Evolutionary conservation across 1,140 invertebrate species (phyloP).

Genomic region (Brachionus rotundiformis): DNA sequence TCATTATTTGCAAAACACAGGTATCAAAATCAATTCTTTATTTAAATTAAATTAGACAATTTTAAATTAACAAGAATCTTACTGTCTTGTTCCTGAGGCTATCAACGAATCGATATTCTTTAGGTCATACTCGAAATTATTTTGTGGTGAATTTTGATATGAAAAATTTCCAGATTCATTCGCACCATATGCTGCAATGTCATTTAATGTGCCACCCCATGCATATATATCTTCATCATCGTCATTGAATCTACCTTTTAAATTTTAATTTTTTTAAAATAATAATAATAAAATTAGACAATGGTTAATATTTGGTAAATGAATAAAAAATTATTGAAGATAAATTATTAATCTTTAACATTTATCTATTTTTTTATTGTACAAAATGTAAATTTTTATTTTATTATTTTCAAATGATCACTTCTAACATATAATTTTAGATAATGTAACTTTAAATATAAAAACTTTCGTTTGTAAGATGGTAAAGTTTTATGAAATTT

Average conservation of each 20-base stretch:
- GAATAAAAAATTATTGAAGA: too few relatives aligned
- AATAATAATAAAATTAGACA: too few relatives aligned
- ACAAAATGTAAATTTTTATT: too few relatives aligned
- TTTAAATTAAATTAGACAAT: not conserved
- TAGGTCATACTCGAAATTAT: not conserved
- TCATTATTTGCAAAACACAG: slow-evolving; percentile 21
- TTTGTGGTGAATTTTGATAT: slow-evolving; percentile 28
- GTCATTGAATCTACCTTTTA: not conserved
- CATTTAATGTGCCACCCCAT: slow-evolving; percentile 24
- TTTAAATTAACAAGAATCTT: not conserved
- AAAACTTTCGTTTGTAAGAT: not conserved
- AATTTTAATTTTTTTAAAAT: not conserved
- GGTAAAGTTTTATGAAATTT: too few relatives aligned
- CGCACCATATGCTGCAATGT: not conserved
- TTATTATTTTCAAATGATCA: too few relatives aligned
- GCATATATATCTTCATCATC: slow-evolving; percentile 35
- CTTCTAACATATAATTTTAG: too few relatives aligned
- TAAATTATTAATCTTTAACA: too few relatives aligned
- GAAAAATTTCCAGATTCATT: not conserved
- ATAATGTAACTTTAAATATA: not conserved
- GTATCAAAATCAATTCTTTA: slow-evolving; percentile 50
- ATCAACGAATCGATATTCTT: slow-evolving; percentile 16
- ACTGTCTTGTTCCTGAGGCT: slow-evolving; percentile 18
- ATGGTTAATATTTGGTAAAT: too few relatives aligned
- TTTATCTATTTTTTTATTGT: too few relatives aligned